These are phyloP conservation scores for Poeciliopsis presidionis DNA, from an alignment of 2,797 vertebrate species.

Conservation along the genomic window DNA sequence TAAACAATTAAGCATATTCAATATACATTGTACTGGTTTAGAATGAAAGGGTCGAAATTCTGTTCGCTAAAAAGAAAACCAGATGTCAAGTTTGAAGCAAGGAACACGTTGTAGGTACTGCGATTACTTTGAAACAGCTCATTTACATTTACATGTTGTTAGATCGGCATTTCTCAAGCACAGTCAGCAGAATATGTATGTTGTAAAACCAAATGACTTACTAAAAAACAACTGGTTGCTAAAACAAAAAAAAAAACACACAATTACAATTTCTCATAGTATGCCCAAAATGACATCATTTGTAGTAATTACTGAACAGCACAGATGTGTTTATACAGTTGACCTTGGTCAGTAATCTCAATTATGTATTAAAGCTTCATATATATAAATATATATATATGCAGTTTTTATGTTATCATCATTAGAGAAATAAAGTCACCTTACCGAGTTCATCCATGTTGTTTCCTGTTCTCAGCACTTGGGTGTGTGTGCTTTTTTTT, in stretches of 20 bases:
- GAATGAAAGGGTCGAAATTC: background rate
- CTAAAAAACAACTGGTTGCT: background rate
- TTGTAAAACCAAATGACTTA: background rate
- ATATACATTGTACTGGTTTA: background rate
- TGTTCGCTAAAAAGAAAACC: background rate
- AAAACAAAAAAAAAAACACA: background rate
- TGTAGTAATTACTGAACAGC: background rate
- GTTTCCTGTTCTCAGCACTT: conserved; percentile 23
- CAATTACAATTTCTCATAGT: no score
- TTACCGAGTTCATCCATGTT: conserved; percentile 81
- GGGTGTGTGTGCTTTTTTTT: conserved; percentile 13
- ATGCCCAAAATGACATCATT: background rate
- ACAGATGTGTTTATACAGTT: background rate
- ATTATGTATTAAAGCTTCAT: background rate
- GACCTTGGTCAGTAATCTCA: background rate
- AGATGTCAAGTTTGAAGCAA: background rate
- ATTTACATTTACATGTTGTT: background rate
- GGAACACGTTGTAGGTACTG: background rate
- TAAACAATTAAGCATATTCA: background rate
- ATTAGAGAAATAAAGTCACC: conserved; percentile 31
- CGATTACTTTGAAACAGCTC: background rate
- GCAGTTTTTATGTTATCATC: background rate
- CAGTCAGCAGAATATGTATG: background rate
- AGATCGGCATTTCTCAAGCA: background rate
- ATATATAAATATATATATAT: background rate